Base-by-base conservation (phyloP, 2,888 invertebrate species). In the Lithosia quadra region DNA sequence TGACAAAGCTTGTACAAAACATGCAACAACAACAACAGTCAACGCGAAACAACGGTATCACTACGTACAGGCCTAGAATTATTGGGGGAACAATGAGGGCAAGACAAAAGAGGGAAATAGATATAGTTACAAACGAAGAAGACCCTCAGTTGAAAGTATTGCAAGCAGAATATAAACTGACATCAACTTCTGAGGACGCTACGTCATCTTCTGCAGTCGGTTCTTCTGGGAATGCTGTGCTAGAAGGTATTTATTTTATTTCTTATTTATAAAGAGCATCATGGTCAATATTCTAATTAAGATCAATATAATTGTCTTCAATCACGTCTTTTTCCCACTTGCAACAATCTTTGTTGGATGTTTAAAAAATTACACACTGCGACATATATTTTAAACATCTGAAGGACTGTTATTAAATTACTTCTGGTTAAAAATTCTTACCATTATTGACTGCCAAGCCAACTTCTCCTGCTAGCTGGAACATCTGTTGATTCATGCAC, bases 11-110 rank as follows among this genome's bases (percentile, higher is more conserved):
- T 8, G 63, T 63, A 15, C 55, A 55, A 11, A n/a, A 34, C 3
- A 34, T 55, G 18, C 63, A 63, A 63, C 63, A 53, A 34, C 63
- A 63, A 63, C 63, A 53, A 34, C 7, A 2, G 5, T 5, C 28
- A 34, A 18, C 4, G 1, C 22, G 3, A 18, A 15, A 3, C 1
- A 18, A 4, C 9, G 55, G 22, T 36, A 15, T 0, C 21, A 55
- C 55, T 10, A 63, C 63, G 18, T 22, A 55, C 22, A 63, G 18
- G 22, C 63, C 63, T 33, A 63, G 63, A 63, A 63, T 63, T 33
- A 63, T 63, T 34, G 63, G 63, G 0, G 63, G 55, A 4, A 36
- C 22, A 55, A 9, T 28, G 49, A 36, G 18, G 34, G 34, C 9
- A 22, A 34, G 63, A 55, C 13, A 13, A 4, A 63, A 63, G 22